Conservation (phyloP, 2,797 vertebrate species). For the Rhinophrynus dorsalis region DNA sequence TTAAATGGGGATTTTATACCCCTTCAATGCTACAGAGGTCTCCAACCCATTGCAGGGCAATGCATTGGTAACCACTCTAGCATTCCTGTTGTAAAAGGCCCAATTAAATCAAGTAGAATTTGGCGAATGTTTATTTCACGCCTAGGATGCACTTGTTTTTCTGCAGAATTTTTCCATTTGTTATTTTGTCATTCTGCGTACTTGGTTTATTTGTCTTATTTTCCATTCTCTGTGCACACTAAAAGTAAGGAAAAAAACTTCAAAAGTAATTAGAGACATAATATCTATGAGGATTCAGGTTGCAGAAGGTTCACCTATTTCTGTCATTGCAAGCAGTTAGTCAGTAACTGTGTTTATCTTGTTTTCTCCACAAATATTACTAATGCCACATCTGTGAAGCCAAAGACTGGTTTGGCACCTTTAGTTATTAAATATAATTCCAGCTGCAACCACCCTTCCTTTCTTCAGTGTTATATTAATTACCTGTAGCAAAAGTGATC, state of each 20-base stretch:
- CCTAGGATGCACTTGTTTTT: no score
- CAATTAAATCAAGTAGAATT: no score
- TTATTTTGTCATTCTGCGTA: no score
- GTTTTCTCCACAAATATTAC: slow-evolving; percentile 48
- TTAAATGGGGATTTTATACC: no score
- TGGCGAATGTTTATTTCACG: no score
- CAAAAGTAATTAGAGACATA: slow-evolving; percentile 24
- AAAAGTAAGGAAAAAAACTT: slow-evolving; percentile 14
- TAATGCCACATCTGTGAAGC: slow-evolving; percentile 51
- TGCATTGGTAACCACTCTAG: no score
- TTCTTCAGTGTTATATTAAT: slow-evolving; percentile 74
- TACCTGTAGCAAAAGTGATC: slow-evolving; percentile 69
- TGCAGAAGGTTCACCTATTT: slow-evolving; percentile 8
- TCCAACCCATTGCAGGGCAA: no score
- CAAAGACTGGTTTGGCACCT: slow-evolving; percentile 55
- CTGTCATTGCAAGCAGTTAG: slow-evolving; percentile 22
- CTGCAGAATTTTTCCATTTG: no score
- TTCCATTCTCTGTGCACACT: slow-evolving; percentile 9
- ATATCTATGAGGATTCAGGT: slow-evolving; percentile 21
- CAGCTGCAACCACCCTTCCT: slow-evolving; percentile 64
- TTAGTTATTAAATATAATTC: slow-evolving; percentile 67
- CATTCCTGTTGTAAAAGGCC: no score
- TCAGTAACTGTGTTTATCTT: slow-evolving; percentile 47
- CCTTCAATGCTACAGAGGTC: no score
- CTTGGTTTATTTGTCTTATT: not conserved